Evolutionary conservation across 2,797 vertebrate genomes (phyloP), one percentile per base, ranked within the genome.

Genomic region (Triplophysa bombifrons): DNA sequence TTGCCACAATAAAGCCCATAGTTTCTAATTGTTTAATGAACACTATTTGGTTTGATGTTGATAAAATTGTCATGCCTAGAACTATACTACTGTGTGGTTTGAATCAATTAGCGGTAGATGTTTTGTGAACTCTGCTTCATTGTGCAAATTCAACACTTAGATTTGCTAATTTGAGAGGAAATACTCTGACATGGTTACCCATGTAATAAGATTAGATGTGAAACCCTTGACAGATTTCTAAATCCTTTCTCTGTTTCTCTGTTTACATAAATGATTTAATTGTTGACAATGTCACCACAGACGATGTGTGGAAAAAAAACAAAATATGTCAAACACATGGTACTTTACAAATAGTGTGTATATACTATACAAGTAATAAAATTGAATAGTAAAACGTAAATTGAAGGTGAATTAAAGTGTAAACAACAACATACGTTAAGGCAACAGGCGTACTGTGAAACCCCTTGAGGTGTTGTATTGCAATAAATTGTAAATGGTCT

Each of bases 201-300:
- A 76, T 79, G 61, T 83, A 78, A 83, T 60, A 67, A 72, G 65
- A 82, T 82, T 80, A 82, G 66, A 78, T 2, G 44, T 74, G 80
- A 80, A 74, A 80, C 66, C 74, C 53, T 78, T 78, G 60, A 77
- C n/a, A 61, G 7, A 48, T 61, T 58, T 60, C 69, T 64, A 65
- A 63, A 44, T 17, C 30, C 56, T 73, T 19, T 67, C 20, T 46
- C 51, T 75, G 25, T 27, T 69, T 22, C n/a, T n/a, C n/a, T n/a
- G n/a, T n/a, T n/a, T n/a, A 22, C 22, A 22, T 22, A 22, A 1
- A 22, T 22, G 22, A 22, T 22, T 22, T 22, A 22, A 22, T 22
- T 1, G 22, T 22, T 11, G 11, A 58, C 20, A 58, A 27, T 60
- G 8, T 27, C 22, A 25, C 20, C 4, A 27, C 56, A 25, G 56